phyloP scores from a whole-genome alignment of 2,888 invertebrate genomes.

The Tiphia femorata region DNA sequence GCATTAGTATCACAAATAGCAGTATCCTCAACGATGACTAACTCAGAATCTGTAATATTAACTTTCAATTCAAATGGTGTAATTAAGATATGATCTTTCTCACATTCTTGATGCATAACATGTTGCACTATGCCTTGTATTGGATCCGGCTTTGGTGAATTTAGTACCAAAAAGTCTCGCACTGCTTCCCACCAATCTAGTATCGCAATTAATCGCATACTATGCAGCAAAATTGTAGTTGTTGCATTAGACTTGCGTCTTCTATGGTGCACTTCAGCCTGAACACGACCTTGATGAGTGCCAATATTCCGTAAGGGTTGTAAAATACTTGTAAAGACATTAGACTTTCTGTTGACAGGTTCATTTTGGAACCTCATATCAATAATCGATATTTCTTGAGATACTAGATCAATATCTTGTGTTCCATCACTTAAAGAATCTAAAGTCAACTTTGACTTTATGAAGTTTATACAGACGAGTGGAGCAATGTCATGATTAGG shows the following conservation, averaged over 20 bases:
- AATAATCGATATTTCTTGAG: constrained; percentile 87
- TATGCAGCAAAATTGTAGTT: constrained; percentile 91
- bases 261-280: constrained; percentile 83
- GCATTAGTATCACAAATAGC: constrained; percentile 92
- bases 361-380: constrained; percentile 80
- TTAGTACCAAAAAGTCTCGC: constrained; percentile 80
- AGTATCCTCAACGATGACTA: constrained; percentile 93
- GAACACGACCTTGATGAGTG: constrained; percentile 73
- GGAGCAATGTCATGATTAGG: constrained; percentile 73
- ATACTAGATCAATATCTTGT: constrained; percentile 93
- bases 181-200: constrained; percentile 94
- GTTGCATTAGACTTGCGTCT: constrained; percentile 78
- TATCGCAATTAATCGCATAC: constrained; percentile 94
- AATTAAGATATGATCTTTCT: constrained; percentile 46
- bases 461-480: constrained; percentile 91
- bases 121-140: constrained; percentile 39
- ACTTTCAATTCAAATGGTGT: constrained; percentile 85
- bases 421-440: constrained; percentile 90
- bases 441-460: constrained; percentile 87
- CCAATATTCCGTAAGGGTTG: constrained; percentile 77
- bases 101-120: constrained; percentile 43
- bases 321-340: constrained; percentile 90
- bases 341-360: constrained; percentile 80
- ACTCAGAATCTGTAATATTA: constrained; percentile 95
- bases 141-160: constrained; percentile 62